Evolutionary conservation across 2,888 invertebrate genomes (phyloP).

Genomic region (Sinhomidia bicolor): DNA sequence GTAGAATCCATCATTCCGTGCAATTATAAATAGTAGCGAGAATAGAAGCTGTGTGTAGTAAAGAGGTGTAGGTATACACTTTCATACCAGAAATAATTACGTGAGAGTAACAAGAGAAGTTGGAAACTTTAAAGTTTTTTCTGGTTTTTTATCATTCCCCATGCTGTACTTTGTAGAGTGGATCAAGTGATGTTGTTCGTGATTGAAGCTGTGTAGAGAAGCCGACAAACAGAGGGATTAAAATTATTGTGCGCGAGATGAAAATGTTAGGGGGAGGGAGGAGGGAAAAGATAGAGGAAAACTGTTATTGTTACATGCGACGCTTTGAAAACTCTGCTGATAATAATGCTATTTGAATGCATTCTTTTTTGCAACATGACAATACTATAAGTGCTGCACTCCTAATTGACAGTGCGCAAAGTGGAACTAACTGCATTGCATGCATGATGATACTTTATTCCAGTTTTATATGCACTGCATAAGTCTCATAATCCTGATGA

Average conservation of each 20-base stretch:
- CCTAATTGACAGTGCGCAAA: slow-evolving; percentile 14
- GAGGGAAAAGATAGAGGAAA: slow-evolving; percentile 3
- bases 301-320: neutral
- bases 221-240: neutral
- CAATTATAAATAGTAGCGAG: neutral
- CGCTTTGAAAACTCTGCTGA: neutral
- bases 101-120: neutral
- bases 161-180: neutral
- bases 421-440: slow-evolving; percentile 16
- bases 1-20: neutral
- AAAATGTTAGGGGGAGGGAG: neutral
- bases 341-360: neutral
- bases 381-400: slow-evolving; percentile 9
- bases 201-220: neutral
- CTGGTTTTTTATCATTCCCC: slow-evolving; percentile 1
- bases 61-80: neutral
- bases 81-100: slow-evolving; percentile 4
- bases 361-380: slow-evolving; percentile 17
- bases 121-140: neutral
- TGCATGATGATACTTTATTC: neutral
- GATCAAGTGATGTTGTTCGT: neutral
- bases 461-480: neutral
- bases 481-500: neutral
- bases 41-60: too few species aligned
- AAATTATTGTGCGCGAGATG: neutral